These are phyloP conservation scores for Neoascia interrupta DNA, from an alignment of 2,888 invertebrate genomes.

Conservation along the genomic window DNA sequence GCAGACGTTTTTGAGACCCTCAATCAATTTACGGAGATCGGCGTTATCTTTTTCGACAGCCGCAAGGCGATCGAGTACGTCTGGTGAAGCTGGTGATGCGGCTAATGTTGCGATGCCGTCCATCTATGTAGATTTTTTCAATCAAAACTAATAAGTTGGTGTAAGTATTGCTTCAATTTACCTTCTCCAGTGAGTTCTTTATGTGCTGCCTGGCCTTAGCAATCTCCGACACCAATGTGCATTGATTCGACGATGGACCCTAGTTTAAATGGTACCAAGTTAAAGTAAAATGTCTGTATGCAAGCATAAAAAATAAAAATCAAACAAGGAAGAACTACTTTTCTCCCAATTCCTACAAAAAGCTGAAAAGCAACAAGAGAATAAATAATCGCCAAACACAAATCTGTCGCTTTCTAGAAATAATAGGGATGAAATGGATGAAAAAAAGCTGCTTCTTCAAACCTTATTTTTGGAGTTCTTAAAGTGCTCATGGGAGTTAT, in stretches of 20 bases:
- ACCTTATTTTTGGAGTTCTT: conserved; percentile 51
- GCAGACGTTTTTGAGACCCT: conserved; percentile 76
- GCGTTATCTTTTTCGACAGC: conserved; percentile 83
- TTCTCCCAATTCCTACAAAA: conserved; percentile 25
- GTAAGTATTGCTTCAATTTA: conserved; percentile 80
- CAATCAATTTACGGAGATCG: conserved; percentile 78
- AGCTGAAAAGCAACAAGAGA: background rate
- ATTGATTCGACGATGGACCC: conserved; percentile 74
- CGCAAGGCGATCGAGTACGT: conserved; percentile 81
- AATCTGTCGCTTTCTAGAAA: too few relatives aligned
- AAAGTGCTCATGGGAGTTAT: conserved; percentile 27
- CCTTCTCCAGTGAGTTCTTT: conserved; percentile 86
- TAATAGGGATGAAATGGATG: too few relatives aligned
- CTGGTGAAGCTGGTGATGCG: conserved; percentile 80
- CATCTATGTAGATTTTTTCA: conserved; percentile 80
- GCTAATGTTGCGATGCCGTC: conserved; percentile 83
- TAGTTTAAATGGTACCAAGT: too few relatives aligned
- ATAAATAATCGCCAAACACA: too few relatives aligned
- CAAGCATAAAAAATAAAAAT: background rate
- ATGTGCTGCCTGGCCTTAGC: conserved; percentile 93
- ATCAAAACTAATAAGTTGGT: background rate
- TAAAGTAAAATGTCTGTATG: background rate
- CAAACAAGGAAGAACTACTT: conserved; percentile 7
- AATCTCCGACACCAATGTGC: conserved; percentile 90
- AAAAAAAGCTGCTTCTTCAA: conserved; percentile 27